Conservation (phyloP, 2,113 vertebrate species). For the Bufo gargarizans region DNA sequence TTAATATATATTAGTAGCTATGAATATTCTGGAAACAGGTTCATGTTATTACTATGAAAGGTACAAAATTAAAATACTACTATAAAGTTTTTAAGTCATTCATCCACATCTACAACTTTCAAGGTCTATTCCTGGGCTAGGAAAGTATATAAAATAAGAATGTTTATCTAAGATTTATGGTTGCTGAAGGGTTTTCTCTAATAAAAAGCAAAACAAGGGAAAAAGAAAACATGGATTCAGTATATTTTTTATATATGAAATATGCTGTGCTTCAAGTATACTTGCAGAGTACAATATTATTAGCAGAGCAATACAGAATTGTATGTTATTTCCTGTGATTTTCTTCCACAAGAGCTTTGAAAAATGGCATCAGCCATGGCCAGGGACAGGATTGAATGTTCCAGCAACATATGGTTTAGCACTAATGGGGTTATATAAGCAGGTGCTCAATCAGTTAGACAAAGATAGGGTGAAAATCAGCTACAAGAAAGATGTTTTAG, state of each 20-base stretch:
- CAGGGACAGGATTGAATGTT: constrained; percentile 37
- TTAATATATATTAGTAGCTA: no score
- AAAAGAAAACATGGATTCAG: neutral
- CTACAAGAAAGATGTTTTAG: constrained; percentile 36
- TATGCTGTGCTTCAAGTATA: neutral
- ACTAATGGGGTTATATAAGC: constrained; percentile 55
- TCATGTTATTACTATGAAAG: no score
- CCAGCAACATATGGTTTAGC: constrained; percentile 47
- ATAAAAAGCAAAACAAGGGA: neutral
- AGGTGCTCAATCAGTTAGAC: constrained; percentile 47
- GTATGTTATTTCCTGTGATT: neutral
- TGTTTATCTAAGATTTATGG: neutral
- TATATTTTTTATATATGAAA: neutral
- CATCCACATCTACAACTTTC: no score
- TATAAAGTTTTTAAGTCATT: no score
- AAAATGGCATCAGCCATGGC: constrained; percentile 26
- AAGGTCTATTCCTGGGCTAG: neutral
- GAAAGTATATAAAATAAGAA: neutral
- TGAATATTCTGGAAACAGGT: no score
- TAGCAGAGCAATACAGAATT: neutral
- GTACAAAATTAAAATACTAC: no score
- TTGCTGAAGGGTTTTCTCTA: neutral
- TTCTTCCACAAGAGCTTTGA: constrained; percentile 16
- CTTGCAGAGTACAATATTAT: neutral
- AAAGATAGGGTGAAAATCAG: constrained; percentile 50